phyloP scores from a whole-genome alignment of 64 coral and sea anemone genomes.

The Montipora sp. region DNA sequence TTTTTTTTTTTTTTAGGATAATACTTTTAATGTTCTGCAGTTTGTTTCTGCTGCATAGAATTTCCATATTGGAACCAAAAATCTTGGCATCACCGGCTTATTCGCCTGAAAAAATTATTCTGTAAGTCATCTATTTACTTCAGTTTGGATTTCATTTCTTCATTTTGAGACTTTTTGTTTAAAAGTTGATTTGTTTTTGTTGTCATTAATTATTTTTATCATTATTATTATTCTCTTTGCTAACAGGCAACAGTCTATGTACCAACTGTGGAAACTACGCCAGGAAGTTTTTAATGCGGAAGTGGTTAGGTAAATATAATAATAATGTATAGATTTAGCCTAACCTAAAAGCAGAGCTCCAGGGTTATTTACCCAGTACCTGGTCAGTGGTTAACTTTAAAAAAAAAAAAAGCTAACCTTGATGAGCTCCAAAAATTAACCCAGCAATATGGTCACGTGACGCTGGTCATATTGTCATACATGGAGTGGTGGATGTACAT shows the following conservation, averaged over 20 bases:
- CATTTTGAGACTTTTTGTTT: background rate
- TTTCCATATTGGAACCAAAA: constrained; percentile 85
- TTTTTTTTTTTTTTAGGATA: constrained; percentile 61
- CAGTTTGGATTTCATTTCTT: background rate
- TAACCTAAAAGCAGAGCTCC: too few relatives aligned
- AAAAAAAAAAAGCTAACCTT: too few relatives aligned
- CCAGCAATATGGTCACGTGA: too few relatives aligned
- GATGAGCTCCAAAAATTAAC: too few relatives aligned
- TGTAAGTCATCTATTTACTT: constrained; percentile 68
- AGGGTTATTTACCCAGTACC: too few relatives aligned
- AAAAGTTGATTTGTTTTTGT: background rate
- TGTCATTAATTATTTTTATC: background rate
- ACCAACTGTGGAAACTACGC: constrained; percentile 80
- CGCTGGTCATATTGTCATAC: too few relatives aligned
- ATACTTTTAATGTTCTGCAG: constrained; percentile 75
- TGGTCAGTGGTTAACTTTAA: too few relatives aligned
- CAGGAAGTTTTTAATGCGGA: constrained; percentile 89
- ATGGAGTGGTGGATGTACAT: too few relatives aligned
- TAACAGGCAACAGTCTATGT: constrained; percentile 70
- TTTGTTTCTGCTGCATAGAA: constrained; percentile 78
- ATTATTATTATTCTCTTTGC: background rate
- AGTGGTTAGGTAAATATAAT: constrained; percentile 49
- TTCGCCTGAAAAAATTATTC: constrained; percentile 65
- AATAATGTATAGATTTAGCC: too few relatives aligned
- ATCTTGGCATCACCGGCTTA: constrained; percentile 49